Conservation (phyloP, 1,140 invertebrate species). For the Lordiphosa stackelbergi region DNA sequence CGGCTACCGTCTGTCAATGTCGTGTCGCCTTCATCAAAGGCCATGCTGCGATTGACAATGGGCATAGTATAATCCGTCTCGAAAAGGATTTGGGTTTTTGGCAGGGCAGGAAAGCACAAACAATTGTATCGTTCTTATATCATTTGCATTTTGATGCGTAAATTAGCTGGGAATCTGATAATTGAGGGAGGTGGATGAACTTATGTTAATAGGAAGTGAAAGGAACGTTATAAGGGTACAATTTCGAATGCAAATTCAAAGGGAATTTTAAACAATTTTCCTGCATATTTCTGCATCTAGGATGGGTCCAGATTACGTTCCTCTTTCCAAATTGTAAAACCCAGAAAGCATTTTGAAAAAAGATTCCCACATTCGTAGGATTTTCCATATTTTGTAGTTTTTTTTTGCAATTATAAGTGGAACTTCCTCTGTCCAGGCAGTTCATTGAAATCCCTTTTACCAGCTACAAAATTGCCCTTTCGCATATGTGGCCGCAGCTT, state of each 20-base stretch:
- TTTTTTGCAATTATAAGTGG: constrained; percentile 37
- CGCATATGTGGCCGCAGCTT: constrained; percentile 18
- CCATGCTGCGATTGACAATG: constrained; percentile 51
- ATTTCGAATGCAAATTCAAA: too few relatives aligned
- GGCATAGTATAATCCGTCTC: constrained; percentile 31
- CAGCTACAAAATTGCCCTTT: constrained; percentile 40
- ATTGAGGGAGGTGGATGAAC: constrained; percentile 12
- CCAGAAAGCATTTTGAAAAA: too few relatives aligned
- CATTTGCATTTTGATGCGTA: constrained; percentile 59
- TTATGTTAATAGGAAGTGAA: too few relatives aligned
- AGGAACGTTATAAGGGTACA: too few relatives aligned
- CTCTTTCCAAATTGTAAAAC: too few relatives aligned
- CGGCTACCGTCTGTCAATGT: constrained; percentile 69
- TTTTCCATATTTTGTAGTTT: not conserved
- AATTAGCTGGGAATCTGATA: constrained; percentile 41
- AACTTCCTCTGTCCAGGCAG: constrained; percentile 11
- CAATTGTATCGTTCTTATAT: constrained; percentile 5
- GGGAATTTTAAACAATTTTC: too few relatives aligned
- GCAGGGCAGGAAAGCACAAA: constrained; percentile 6
- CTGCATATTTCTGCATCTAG: too few relatives aligned
- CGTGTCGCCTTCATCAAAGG: constrained; percentile 73
- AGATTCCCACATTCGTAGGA: too few relatives aligned
- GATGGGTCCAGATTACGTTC: too few relatives aligned
- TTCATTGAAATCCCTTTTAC: constrained; percentile 24
- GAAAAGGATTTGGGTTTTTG: constrained; percentile 32